These are phyloP conservation scores for Amphipyra berbera DNA, from an alignment of 2,888 invertebrate genomes.

Conservation along the genomic window DNA sequence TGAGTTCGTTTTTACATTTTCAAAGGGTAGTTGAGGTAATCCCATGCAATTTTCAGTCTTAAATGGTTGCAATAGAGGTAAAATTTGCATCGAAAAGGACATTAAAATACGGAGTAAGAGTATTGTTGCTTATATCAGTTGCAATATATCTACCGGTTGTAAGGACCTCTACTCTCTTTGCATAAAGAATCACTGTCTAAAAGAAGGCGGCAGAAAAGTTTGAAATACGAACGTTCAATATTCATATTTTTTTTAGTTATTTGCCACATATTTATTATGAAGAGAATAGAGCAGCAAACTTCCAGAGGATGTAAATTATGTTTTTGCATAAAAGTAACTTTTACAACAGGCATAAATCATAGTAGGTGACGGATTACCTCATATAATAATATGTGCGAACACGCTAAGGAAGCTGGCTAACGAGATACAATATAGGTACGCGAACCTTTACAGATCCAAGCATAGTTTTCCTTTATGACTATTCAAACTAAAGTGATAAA, in stretches of 20 bases:
- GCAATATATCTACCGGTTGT: slow-evolving; percentile 54
- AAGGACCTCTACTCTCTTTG: slow-evolving; percentile 46
- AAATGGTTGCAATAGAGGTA: slow-evolving; percentile 21
- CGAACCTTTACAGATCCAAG: no score
- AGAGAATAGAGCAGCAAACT: no score
- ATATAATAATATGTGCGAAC: no score
- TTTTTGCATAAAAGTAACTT: no score
- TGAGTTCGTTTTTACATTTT: slow-evolving; percentile 62
- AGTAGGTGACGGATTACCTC: no score
- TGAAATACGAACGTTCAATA: neutral
- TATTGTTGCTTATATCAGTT: slow-evolving; percentile 50
- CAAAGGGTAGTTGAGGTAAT: slow-evolving; percentile 30
- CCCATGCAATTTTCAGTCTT: slow-evolving; percentile 42
- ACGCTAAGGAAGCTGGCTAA: no score
- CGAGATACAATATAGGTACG: no score
- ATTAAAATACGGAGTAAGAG: slow-evolving; percentile 28
- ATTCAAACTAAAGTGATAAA: slow-evolving; percentile 39
- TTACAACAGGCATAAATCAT: no score
- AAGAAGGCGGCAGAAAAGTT: slow-evolving; percentile 12
- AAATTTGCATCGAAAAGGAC: slow-evolving; percentile 20
- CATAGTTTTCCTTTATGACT: slow-evolving; percentile 18
- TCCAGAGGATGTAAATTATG: no score
- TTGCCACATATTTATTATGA: neutral
- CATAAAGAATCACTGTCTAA: slow-evolving; percentile 48
- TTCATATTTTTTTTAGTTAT: neutral